These are phyloP conservation scores for Drosophila lacertosa DNA, from an alignment of 1,140 invertebrate genomes.

Conservation along the genomic window DNA sequence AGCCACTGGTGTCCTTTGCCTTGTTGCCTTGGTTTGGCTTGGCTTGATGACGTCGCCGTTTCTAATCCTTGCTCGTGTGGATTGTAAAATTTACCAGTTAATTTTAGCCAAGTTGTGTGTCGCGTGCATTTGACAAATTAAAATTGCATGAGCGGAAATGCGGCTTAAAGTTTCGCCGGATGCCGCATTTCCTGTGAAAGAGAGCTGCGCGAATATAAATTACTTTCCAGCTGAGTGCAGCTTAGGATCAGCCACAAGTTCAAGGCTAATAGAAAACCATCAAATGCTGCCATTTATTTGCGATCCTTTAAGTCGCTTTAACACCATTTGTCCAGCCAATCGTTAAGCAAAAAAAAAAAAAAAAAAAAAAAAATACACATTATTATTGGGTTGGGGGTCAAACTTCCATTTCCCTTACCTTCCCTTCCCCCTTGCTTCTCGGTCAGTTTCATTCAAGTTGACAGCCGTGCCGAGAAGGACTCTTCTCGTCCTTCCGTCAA, in stretches of 20 bases:
- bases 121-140: conserved; percentile 78
- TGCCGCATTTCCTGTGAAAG: conserved; percentile 58
- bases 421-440: not conserved
- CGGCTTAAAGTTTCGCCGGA: conserved; percentile 75
- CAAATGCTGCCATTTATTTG: conserved; percentile 36
- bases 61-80: conserved; percentile 58
- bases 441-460: conserved; percentile 20
- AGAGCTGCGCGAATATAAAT: conserved; percentile 50
- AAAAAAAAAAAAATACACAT: conserved; percentile 28
- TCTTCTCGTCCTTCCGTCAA: not conserved
- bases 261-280: conserved; percentile 50
- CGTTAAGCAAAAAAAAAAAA: conserved; percentile 22
- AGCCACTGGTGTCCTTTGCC: conserved; percentile 12
- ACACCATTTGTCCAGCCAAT: conserved; percentile 50
- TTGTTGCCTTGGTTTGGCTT: too few relatives aligned
- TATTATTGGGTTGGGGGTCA: conserved; percentile 31
- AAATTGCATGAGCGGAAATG: conserved; percentile 80
- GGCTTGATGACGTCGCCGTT: conserved; percentile 9
- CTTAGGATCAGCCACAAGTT: conserved; percentile 34
- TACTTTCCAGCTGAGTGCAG: conserved; percentile 33
- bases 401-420: not conserved
- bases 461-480: conserved; percentile 4
- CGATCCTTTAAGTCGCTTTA: conserved; percentile 24
- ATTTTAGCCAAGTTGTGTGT: conserved; percentile 58
- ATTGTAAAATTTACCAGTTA: conserved; percentile 81